These are phyloP conservation scores for Opisthograptis luteolata DNA, from an alignment of 2,888 invertebrate genomes.

Conservation along the genomic window DNA sequence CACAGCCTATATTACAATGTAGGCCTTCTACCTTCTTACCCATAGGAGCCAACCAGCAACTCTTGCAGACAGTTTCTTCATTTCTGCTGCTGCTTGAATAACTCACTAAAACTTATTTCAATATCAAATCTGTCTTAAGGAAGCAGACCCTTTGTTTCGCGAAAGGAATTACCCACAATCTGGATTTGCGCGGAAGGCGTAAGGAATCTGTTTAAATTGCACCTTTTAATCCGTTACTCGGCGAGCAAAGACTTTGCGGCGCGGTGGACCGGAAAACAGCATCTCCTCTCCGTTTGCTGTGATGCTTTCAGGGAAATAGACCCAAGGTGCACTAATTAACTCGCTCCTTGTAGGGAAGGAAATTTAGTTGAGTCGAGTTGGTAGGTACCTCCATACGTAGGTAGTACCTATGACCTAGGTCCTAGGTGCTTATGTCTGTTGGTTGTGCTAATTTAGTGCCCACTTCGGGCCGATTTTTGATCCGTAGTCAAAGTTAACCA, in stretches of 20 bases:
- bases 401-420: too few species aligned
- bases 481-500: too few species aligned
- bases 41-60: conserved; percentile 14
- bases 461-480: too few species aligned
- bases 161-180: conserved; percentile 34
- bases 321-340: conserved; percentile 2
- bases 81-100: neutral
- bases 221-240: conserved; percentile 55
- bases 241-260: conserved; percentile 44
- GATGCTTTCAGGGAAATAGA: neutral
- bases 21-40: too few species aligned
- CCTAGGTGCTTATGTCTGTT: too few species aligned
- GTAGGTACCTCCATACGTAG: neutral
- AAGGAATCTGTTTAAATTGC: conserved; percentile 57
- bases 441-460: too few species aligned
- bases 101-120: neutral
- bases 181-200: conserved; percentile 41
- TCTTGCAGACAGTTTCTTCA: conserved; percentile 26
- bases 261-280: conserved; percentile 48
- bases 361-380: neutral
- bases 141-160: conserved; percentile 10
- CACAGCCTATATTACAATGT: too few species aligned
- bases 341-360: conserved; percentile 1
- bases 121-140: neutral
- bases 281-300: conserved; percentile 37